Evolutionary conservation across 2,888 invertebrate species (phyloP).

Genomic region (Drosophila barbarae): DNA sequence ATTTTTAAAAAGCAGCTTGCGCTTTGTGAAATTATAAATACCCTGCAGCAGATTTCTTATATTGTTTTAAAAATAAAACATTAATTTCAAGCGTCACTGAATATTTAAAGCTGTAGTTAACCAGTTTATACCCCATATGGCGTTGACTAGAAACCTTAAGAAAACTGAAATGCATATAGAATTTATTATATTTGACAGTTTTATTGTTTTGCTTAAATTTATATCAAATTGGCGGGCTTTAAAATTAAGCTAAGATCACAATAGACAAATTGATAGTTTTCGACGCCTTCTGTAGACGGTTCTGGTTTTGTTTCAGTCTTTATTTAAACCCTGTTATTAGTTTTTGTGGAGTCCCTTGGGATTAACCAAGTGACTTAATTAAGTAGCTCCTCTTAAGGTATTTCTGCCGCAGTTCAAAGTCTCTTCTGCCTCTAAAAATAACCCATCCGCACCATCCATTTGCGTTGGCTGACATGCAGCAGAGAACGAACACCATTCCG

Average conservation of each 20-base stretch:
- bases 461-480: conserved; percentile 9
- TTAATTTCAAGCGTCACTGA: conserved; percentile 3
- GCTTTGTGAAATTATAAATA: background rate
- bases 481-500: conserved; percentile 9
- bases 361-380: background rate
- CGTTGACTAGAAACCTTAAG: conserved; percentile 13
- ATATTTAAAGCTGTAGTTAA: conserved; percentile 1
- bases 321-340: no score
- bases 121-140: conserved; percentile 17
- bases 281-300: background rate
- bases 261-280: conserved; percentile 1
- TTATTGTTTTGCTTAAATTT: conserved; percentile 15
- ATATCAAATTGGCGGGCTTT: background rate
- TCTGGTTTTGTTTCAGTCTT: background rate
- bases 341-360: background rate
- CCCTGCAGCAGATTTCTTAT: background rate
- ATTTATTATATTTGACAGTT: conserved; percentile 20
- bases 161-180: conserved; percentile 8
- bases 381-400: background rate
- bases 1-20: background rate
- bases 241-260: background rate
- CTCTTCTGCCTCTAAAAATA: conserved; percentile 29
- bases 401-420: conserved; percentile 16
- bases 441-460: conserved; percentile 11
- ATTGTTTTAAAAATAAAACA: background rate